Evolutionary conservation across 2,888 invertebrate genomes (phyloP), one percentile per base, ranked within the genome.

Genomic region (Unio delphinus): DNA sequence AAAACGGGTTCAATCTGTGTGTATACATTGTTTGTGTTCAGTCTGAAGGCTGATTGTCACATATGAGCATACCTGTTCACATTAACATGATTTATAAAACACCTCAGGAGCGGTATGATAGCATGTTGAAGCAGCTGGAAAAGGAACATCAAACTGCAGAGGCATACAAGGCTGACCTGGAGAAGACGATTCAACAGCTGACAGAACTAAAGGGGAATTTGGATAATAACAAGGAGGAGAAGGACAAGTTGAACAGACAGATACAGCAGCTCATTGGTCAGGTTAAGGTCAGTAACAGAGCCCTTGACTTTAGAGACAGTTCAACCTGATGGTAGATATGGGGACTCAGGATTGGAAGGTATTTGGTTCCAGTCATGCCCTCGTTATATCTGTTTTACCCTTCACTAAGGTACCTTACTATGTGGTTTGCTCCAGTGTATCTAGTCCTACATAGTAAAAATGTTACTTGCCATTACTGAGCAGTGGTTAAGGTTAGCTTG

Each of bases 111-210:
- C 68, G 79, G 63, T 67, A 68, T 60, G 75, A 70, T 23, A 59
- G 63, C 6, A 54, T 75, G 7, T 73, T 78, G 34, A 81, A 83
- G 67, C 75, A 81, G 26, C 64, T 80, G 30, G 79, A 80, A 17
- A 66, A 68, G 67, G 73, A 77, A 69, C 73, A 64, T 66, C 66
- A 67, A 57, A 69, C 65, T 67, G 65, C 62, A 54, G 74, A 68
- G 55, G 77, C 71, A 64, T 78, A 76, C n/a, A 67, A 78, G 70
- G 66, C 61, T 28, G 87, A 87, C 63, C 69, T 86, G 45, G 79
- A 84, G 61, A 78, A 73, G 55, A 74, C 77, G 4, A 65, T 84
- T 5, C 70, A 78, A 17, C 83, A 86, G 68, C 69, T 86, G 64
- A 74, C 83, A 5, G 75, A 79, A 18, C 60, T 77, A 20, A 83